These are phyloP conservation scores for Strigops habroptila DNA, from an alignment of 2,113 vertebrate species.

Conservation along the genomic window DNA sequence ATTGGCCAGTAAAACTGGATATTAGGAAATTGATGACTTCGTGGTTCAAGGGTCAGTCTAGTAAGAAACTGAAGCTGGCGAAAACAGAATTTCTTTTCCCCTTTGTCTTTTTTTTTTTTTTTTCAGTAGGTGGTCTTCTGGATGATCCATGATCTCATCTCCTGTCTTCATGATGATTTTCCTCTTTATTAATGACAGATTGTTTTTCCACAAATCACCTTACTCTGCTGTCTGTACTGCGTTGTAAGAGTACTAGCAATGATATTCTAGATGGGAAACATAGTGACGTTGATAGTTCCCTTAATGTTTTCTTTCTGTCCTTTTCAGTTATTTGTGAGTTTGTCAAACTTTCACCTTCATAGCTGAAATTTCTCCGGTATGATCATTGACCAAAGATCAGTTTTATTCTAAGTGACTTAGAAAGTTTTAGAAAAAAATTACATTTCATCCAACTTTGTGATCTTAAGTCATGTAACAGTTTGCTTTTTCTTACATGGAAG, in stretches of 20 bases:
- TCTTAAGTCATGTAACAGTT: not conserved
- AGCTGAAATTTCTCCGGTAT: not conserved
- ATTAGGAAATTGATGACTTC: slow-evolving; percentile 71
- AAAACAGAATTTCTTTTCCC: slow-evolving; percentile 33
- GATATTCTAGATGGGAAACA: not conserved
- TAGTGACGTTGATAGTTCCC: not conserved
- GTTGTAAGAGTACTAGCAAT: not conserved
- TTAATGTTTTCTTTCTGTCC: not conserved
- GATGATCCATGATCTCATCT: not conserved
- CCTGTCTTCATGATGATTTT: slow-evolving; percentile 6
- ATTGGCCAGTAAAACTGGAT: slow-evolving; percentile 64
- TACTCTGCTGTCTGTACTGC: not conserved
- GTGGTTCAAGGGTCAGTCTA: slow-evolving; percentile 63
- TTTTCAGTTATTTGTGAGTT: slow-evolving; percentile 4
- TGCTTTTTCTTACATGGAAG: not conserved
- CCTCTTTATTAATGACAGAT: slow-evolving; percentile 45
- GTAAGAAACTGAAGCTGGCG: slow-evolving; percentile 44
- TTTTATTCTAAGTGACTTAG: not conserved
- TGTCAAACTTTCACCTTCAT: not conserved
- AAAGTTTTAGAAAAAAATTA: not conserved
- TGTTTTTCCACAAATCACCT: slow-evolving; percentile 10
- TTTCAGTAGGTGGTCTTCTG: not conserved
- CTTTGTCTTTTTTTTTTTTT: not conserved
- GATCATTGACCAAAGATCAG: not conserved
- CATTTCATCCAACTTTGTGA: not conserved